These are phyloP conservation scores for Brienomyrus brachyistius DNA, from an alignment of 2,113 vertebrate species.

Conservation along the genomic window DNA sequence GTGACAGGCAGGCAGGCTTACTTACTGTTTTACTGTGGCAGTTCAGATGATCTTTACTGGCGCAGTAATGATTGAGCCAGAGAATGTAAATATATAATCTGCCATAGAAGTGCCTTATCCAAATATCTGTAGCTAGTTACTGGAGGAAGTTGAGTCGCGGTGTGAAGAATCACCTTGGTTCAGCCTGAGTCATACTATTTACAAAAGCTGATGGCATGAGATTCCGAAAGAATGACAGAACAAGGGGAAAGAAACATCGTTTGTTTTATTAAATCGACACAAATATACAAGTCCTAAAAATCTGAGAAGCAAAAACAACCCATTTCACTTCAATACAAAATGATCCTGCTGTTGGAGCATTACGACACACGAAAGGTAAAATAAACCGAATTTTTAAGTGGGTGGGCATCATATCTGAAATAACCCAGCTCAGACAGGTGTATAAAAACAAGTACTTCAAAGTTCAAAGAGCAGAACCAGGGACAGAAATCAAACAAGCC, in stretches of 20 bases:
- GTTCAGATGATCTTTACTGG: neutral
- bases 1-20: neutral
- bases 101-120: neutral
- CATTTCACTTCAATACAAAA: constrained; percentile 2
- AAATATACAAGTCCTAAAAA: constrained; percentile 23
- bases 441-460: constrained; percentile 3
- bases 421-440: neutral
- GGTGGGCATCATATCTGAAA: neutral
- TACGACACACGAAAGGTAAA: neutral
- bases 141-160: neutral
- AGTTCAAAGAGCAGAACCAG: neutral
- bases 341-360: neutral
- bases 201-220: neutral
- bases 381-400: neutral
- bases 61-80: neutral
- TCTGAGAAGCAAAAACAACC: neutral
- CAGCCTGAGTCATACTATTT: neutral
- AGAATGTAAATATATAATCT: neutral
- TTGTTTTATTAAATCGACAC: constrained; percentile 19
- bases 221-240: neutral
- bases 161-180: neutral
- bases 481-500: constrained; percentile 4
- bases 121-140: neutral
- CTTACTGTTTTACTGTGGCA: neutral
- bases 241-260: constrained; percentile 11